Evolutionary conservation across 1,140 invertebrate species (phyloP).

Genomic region (Trichogramma pretiosum): DNA sequence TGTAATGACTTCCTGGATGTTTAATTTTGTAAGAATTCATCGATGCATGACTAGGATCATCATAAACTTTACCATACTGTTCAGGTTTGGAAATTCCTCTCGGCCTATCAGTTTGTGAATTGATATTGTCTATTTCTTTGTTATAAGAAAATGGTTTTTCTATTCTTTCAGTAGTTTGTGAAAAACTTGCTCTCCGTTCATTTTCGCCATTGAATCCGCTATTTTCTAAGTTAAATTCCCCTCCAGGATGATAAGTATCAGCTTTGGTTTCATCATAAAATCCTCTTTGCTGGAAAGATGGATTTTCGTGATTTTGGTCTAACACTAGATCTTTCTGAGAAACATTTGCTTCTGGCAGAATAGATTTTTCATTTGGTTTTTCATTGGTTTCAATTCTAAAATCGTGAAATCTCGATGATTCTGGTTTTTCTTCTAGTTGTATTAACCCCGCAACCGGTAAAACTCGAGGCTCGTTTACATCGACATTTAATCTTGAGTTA

Average conservation of each 20-base stretch:
- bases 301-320: not conserved
- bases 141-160: not conserved
- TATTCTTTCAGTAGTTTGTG: not conserved
- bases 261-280: slow-evolving; percentile 4
- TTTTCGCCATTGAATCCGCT: not conserved
- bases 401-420: too few relatives aligned
- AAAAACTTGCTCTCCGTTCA: too few relatives aligned
- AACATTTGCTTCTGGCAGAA: not conserved
- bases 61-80: not conserved
- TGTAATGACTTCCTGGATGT: not conserved
- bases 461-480: too few relatives aligned
- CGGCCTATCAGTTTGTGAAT: not conserved
- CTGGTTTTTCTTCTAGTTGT: too few relatives aligned
- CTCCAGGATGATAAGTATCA: too few relatives aligned
- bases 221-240: not conserved
- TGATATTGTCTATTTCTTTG: too few relatives aligned
- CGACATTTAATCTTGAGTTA: too few relatives aligned
- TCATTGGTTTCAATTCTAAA: too few relatives aligned
- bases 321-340: too few relatives aligned
- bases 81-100: not conserved
- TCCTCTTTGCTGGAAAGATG: not conserved
- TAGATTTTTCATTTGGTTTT: not conserved
- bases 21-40: not conserved
- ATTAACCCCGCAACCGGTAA: too few relatives aligned
- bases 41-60: too few relatives aligned